phyloP scores from a whole-genome alignment of 2,113 vertebrate genomes.

The Cichladusa arquata region DNA sequence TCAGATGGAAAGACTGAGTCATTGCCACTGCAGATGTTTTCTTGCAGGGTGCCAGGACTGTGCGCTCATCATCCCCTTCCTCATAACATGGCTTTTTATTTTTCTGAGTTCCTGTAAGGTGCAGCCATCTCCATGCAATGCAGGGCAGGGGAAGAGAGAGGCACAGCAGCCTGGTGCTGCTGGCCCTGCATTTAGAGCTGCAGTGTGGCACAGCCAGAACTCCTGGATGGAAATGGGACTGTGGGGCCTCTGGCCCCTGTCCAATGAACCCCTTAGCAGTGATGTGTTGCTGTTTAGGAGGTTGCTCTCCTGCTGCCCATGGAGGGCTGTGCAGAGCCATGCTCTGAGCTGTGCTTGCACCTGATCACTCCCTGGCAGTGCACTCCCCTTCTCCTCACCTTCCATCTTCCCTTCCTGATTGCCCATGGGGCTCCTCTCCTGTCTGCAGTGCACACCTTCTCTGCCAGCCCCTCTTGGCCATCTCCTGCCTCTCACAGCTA shows the following conservation, averaged over 20 bases:
- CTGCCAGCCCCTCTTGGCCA: not conserved
- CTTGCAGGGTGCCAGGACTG: not conserved
- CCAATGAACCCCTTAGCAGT: not conserved
- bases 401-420: not conserved
- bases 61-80: not conserved
- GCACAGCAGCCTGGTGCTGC: not conserved
- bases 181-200: not conserved
- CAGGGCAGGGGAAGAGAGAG: not conserved
- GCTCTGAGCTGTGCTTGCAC: not conserved
- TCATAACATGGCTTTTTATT: not conserved
- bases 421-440: not conserved
- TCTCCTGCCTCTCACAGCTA: not conserved
- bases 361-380: not conserved
- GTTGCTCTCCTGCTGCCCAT: accelerated
- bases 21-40: not conserved
- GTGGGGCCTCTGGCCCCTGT: not conserved
- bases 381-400: not conserved
- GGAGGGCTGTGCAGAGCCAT: not conserved
- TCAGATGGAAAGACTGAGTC: not conserved
- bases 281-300: not conserved
- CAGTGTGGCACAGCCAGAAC: accelerated
- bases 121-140: not conserved
- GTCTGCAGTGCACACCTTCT: not conserved
- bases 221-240: not conserved
- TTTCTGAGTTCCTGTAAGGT: not conserved